Conservation (phyloP, 2,113 vertebrate species). For the Ornithorhynchus anatinus region DNA sequence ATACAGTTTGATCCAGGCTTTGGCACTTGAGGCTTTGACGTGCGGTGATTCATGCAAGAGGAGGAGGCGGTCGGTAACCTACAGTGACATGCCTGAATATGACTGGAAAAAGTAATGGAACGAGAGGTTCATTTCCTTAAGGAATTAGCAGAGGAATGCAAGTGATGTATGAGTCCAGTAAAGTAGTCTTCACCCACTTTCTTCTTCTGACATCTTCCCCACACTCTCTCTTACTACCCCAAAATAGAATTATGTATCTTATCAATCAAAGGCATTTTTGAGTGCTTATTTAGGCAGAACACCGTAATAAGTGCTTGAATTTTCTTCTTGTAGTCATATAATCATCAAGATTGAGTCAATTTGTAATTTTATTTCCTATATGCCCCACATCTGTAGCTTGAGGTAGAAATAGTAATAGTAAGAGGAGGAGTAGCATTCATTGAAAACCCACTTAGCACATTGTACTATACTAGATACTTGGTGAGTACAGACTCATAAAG, state of each 20-base stretch:
- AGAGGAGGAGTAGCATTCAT: no score
- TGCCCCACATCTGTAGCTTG: background rate
- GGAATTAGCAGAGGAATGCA: background rate
- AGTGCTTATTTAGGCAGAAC: no score
- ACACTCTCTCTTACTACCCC: no score
- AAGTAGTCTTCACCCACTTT: no score
- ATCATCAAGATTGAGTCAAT: background rate
- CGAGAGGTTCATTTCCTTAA: background rate
- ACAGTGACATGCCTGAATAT: background rate
- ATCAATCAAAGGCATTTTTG: no score
- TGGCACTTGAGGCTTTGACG: background rate
- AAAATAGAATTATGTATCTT: no score
- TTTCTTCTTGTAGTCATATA: no score
- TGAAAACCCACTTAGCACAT: fast-evolving
- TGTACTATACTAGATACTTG: no score
- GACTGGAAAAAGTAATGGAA: background rate
- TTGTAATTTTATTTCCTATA: background rate
- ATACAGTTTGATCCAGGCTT: background rate
- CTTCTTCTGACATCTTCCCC: no score
- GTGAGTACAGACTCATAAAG: no score
- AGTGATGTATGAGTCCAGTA: no score
- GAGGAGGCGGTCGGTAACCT: background rate
- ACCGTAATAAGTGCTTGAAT: no score
- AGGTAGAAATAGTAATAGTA: background rate
- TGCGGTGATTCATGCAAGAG: background rate